Evolutionary conservation across 2,797 vertebrate species (phyloP), one percentile per base, ranked within the genome.

Genomic region (Stomatorhinus walkeri): DNA sequence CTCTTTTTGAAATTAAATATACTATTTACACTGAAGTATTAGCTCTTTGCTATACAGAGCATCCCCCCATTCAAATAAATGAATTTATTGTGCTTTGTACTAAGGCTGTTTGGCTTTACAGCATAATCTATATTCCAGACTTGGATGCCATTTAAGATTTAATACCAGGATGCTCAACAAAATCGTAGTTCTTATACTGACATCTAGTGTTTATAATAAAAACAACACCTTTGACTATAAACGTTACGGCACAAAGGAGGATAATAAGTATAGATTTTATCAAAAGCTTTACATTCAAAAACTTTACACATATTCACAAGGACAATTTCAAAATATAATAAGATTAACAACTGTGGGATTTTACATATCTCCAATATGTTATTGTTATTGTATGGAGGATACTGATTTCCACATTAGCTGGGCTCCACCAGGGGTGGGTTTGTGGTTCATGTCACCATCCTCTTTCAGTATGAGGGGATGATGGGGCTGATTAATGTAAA

Each of bases 151-250:
- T 56, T 40, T 56, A 48, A 68, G 52, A 28, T 81, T 59, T 43
- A 87, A 64, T 68, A 64, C 85, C 36, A 54, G 51, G 40, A n/a
- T 12, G 8, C 46, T 64, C 36, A 87, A 36, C 40, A 28, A 88
- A 87, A 92, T 90, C 40, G 14, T 46, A 90, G 91, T 91, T 92
- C 91, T 92, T 83, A 86, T 91, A 93, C 89, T 93, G 93, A 92
- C 93, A 92, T 91, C 93, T 92, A 92, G 93, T 92, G 93, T 89
- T 90, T 52, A 48, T 12, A 64, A 72, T 83, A 64, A 89, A 88
- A 90, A 91, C 46, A 86, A 22, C 90, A 88, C 22, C 48, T 48
- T 86, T 14, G 54, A 36, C 87, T 83, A 84, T 48, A 88, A 76
- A 87, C 85, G 87, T 89, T 89, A 91, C 90, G 87, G 90, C 90